Evolutionary conservation across 1,140 invertebrate species (phyloP), one percentile per base, ranked within the genome.

Genomic region (Cyclargus thomasi): DNA sequence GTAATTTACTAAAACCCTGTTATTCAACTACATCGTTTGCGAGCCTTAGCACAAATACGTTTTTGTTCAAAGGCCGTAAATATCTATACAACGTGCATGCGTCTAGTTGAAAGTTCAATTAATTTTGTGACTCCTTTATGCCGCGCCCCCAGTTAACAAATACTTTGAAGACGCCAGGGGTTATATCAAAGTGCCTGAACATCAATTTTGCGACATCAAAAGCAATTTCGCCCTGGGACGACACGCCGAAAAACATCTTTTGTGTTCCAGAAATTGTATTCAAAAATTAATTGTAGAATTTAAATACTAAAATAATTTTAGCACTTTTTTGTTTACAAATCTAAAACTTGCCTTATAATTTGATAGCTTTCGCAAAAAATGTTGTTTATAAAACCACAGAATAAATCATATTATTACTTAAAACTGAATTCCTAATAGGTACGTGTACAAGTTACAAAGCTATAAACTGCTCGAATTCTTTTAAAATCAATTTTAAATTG

Each of bases 181-280:
- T 47, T 47, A 16, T 47, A 47, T 47, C 39, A 47, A 47, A 16
- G 39, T 47, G 39, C 39, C 39, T 47, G 10, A 47, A 47, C 39
- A 47, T 47, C 39, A 47, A 47, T 47, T 47, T 47, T 47, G 39
- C 39, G 39, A 47, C 39, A 47, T 47, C 39, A 47, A 47, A 39
- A 47, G 39, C 39, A 47, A 47, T 47, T 47, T 47, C 39, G 39
- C 14, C 39, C 8, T 16, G 29, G 29, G 14, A 47, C 39, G 39
- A 47, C 39, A 47, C 39, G 39, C 39, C 39, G 14, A 47, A 47
- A 47, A 14, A 47, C 39, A 47, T 47, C 39, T 47, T 47, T 47
- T 47, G 39, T 47, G 39, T 47, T 11, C 14, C 11, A 7, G 0
- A 11, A 47, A 47, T 47, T 47, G 39, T 47, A 8, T 47, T 14